Evolutionary conservation across 1,140 invertebrate genomes (phyloP).

Genomic region (Drosophila pruinosa): DNA sequence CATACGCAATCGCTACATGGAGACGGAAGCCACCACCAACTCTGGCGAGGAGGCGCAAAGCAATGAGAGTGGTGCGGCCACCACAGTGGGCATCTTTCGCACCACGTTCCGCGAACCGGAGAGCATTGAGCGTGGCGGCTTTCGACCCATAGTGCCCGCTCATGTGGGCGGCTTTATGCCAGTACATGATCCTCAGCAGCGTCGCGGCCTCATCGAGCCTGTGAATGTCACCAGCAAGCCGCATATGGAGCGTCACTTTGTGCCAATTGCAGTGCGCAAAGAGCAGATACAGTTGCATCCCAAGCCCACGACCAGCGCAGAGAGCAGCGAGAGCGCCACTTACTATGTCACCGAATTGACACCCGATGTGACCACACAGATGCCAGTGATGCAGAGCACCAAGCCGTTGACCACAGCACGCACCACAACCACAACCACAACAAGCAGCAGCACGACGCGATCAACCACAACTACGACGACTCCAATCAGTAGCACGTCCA

Average conservation of each 20-base stretch:
- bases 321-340: constrained; percentile 55
- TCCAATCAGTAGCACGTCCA: constrained; percentile 11
- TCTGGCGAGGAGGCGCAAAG: constrained; percentile 79
- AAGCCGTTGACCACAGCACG: constrained; percentile 18
- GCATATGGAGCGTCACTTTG: constrained; percentile 45
- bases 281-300: constrained; percentile 6
- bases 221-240: constrained; percentile 55
- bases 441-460: constrained; percentile 26
- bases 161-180: constrained; percentile 88
- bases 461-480: constrained; percentile 14
- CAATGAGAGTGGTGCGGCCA: constrained; percentile 67
- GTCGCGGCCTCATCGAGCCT: constrained; percentile 59
- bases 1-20: constrained; percentile 59
- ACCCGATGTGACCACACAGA: constrained; percentile 41
- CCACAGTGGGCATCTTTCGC: constrained; percentile 74
- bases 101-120: constrained; percentile 85
- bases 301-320: constrained; percentile 43
- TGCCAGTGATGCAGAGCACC: constrained; percentile 38
- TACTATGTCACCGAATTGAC: constrained; percentile 71
- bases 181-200: constrained; percentile 71
- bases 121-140: constrained; percentile 88
- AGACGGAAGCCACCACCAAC: constrained; percentile 76
- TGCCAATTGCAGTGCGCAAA: constrained; percentile 42
- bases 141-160: constrained; percentile 88
- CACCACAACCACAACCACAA: constrained; percentile 33